Conservation (phyloP, 1,140 invertebrate genomes). For the Yoshiicerus persimilis region DNA sequence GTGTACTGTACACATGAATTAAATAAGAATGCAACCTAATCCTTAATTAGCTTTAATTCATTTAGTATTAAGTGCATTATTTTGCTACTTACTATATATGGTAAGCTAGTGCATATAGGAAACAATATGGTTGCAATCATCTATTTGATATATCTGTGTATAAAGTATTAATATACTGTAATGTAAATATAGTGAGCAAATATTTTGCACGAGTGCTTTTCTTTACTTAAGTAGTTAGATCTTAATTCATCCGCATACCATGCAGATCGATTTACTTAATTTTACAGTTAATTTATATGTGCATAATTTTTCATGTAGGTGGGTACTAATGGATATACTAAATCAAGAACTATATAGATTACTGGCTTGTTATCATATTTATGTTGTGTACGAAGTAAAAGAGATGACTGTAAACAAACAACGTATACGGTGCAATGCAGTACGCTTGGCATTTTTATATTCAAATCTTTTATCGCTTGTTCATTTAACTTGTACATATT, state of each 20-base stretch:
- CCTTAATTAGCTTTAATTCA: not conserved
- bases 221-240: not conserved
- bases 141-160: no score
- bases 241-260: not conserved
- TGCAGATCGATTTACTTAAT: not conserved
- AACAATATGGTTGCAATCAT: no score
- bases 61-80: not conserved
- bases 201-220: not conserved
- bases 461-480: no score
- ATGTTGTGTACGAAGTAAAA: no score
- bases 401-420: no score
- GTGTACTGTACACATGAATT: no score
- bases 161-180: not conserved
- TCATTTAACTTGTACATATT: no score
- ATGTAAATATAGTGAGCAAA: not conserved
- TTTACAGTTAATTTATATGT: not conserved
- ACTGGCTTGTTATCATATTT: not conserved
- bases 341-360: no score
- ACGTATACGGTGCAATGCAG: no score
- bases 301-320: not conserved
- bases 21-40: not conserved
- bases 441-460: no score
- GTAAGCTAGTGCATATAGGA: no score
- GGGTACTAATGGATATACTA: no score
- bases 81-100: not conserved